A percentile compares a stretch with the other conserved stretches of the same genome.
phyloP scores from a whole-genome alignment of 2,888 invertebrate genomes.

The Athetis lepigone region DNA sequence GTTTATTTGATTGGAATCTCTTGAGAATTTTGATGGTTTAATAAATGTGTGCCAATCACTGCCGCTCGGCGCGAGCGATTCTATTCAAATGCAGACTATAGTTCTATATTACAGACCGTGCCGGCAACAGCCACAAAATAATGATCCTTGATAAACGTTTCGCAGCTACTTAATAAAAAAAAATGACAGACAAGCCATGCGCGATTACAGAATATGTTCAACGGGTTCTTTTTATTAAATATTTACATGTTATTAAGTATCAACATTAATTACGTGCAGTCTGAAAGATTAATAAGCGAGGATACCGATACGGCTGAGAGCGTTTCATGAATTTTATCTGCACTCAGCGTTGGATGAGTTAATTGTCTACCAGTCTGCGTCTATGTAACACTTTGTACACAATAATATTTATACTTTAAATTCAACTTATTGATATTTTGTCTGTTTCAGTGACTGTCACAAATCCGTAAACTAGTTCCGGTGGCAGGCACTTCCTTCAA shows the following conservation, averaged over 20 bases:
- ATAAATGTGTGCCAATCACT: conserved; percentile 61
- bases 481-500: too few species aligned
- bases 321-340: conserved; percentile 33
- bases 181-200: conserved; percentile 59
- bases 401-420: not conserved
- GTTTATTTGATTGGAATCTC: conserved; percentile 41
- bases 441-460: too few species aligned
- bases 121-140: conserved; percentile 52
- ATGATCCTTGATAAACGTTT: conserved; percentile 67
- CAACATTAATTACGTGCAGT: conserved; percentile 36
- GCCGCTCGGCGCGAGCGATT: conserved; percentile 72
- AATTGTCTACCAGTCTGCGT: conserved; percentile 1
- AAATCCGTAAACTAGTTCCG: too few species aligned
- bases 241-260: conserved; percentile 29
- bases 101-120: conserved; percentile 61
- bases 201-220: conserved; percentile 39
- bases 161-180: conserved; percentile 50
- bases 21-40: conserved; percentile 53
- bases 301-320: conserved; percentile 27
- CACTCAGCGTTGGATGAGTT: conserved; percentile 5
- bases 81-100: conserved; percentile 72
- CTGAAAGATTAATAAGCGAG: conserved; percentile 27
- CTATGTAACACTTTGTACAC: conserved; percentile 1
- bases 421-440: not conserved
- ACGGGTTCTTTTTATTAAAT: conserved; percentile 48